Evolutionary conservation across 2,888 invertebrate genomes (phyloP).

Genomic region (Hesperia comma): DNA sequence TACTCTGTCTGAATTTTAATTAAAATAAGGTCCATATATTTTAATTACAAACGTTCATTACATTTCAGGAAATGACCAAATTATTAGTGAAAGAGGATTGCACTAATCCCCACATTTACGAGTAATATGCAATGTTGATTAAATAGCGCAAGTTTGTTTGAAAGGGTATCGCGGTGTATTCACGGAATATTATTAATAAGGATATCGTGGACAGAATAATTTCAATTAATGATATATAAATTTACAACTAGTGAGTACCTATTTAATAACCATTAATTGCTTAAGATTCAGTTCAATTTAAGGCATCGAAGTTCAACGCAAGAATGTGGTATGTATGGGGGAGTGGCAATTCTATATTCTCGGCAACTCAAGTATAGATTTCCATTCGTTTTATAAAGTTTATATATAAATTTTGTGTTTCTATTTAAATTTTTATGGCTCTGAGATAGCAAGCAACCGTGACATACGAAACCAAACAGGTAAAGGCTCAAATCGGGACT

Average conservation of each 20-base stretch:
- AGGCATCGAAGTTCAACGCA: background rate
- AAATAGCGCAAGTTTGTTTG: conserved; percentile 1
- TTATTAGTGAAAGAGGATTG: background rate
- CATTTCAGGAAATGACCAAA: background rate
- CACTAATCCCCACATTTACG: background rate
- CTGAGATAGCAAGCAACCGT: too few relatives aligned
- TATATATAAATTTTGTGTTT: too few relatives aligned
- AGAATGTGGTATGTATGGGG: too few relatives aligned
- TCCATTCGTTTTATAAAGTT: too few relatives aligned
- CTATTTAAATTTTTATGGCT: too few relatives aligned
- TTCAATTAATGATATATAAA: background rate
- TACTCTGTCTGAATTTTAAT: too few relatives aligned
- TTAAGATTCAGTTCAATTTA: background rate
- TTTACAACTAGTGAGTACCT: background rate
- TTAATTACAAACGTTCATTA: background rate
- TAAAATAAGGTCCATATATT: too few relatives aligned
- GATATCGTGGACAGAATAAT: background rate
- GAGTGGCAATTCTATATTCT: too few relatives aligned
- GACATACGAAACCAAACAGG: too few relatives aligned
- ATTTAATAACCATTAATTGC: too few relatives aligned
- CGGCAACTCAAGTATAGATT: too few relatives aligned
- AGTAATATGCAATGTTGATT: conserved; percentile 9
- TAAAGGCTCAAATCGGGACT: too few relatives aligned
- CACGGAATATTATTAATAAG: background rate
- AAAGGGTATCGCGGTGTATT: background rate